Evolutionary conservation across 2,113 vertebrate species (phyloP).

Genomic region (Notarius quadriscutis): DNA sequence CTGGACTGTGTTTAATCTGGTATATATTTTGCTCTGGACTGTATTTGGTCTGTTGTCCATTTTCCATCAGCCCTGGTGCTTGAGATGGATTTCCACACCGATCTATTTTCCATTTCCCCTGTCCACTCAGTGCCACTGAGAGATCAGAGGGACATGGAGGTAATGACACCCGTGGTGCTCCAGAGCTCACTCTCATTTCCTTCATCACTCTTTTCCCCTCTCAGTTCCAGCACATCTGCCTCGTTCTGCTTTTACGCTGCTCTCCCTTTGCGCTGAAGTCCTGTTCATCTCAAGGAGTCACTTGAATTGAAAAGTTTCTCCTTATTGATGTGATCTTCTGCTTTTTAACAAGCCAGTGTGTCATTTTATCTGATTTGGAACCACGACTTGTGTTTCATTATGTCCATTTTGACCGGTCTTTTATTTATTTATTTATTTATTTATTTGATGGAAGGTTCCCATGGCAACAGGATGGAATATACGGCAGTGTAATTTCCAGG

Average conservation of each 20-base stretch:
- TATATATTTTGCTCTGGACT: background rate
- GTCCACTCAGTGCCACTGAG: background rate
- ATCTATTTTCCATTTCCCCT: background rate
- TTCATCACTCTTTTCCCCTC: background rate
- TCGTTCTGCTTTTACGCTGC: background rate
- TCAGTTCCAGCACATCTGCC: background rate
- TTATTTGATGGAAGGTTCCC: background rate
- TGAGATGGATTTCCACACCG: background rate
- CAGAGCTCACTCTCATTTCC: conserved; percentile 17
- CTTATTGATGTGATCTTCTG: background rate
- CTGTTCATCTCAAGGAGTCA: background rate
- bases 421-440: conserved; percentile 3
- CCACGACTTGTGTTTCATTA: background rate
- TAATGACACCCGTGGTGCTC: background rate
- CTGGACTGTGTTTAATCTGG: background rate
- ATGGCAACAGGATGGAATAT: background rate
- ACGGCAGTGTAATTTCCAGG: background rate
- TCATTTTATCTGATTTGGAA: background rate
- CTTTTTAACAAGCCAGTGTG: background rate
- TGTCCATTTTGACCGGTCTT: background rate
- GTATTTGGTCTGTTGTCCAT: background rate
- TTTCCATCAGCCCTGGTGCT: background rate
- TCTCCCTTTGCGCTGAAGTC: background rate
- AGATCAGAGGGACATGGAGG: background rate
- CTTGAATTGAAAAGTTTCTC: background rate